Base-by-base conservation (phyloP, 2,888 invertebrate genomes). In the Microlaimidae sp. region DNA sequence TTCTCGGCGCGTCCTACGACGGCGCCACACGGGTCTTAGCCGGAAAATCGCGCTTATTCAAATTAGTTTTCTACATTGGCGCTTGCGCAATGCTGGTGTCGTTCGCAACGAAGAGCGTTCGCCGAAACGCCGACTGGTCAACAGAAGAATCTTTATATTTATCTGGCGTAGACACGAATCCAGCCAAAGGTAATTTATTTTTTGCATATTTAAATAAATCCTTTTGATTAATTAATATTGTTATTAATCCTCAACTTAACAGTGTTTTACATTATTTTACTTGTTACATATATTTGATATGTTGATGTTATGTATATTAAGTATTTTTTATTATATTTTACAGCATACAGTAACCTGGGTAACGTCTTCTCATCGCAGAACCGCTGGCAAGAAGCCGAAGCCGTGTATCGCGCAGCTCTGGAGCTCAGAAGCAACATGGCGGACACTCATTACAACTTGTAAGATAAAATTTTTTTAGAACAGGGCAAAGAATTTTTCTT, bases 361-460 rank as follows among this genome's bases (percentile, higher is more conserved):
- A 90, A 90, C 74, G 84, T 93, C 66, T 79, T 90, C 66, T 90
- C 86, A 71, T 81, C 82, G 53, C 84, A 86, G 73, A 89, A 88
- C 46, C 79, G 85, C 64, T 79, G 80, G 55, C 78, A 78, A 60
- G 89, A 90, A 75, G 95, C 93, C 51, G 89, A 90, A 75, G 79
- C 79, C 68, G 89, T 89, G 52, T 89, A 89, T 74, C 80, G 83
- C 70, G 82, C 81, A 74, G 93, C 95, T 56, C 80, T 95, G 60
- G 80, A 81, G 65, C 81, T 83, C 77, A 79, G 92, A 71, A 83
- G 85, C 65, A 93, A 92, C 75, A 93, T 93, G 92, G 93, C 93
- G 56, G 95, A 95, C 75, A 92, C 92, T 57, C 92, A 93, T 77
- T 95, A 93, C 74, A 95, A 95, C 76, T 78, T 92, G 90, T 92